Evolutionary conservation across 2,888 invertebrate species (phyloP).

Genomic region (Limnephilus rhombicus): DNA sequence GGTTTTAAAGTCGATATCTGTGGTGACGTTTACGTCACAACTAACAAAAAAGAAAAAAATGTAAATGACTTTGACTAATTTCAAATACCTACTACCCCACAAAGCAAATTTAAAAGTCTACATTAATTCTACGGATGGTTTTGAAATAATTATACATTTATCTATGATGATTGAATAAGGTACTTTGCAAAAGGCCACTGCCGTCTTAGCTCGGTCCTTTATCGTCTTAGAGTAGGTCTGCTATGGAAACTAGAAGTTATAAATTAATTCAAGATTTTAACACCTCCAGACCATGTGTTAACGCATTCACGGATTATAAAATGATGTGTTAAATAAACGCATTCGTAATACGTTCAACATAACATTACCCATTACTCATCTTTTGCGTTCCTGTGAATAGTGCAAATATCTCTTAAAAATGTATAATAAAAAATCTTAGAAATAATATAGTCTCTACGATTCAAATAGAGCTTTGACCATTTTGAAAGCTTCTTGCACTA

Average conservation of each 20-base stretch:
- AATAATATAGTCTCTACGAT: background rate
- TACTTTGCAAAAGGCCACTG: background rate
- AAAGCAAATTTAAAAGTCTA: no score
- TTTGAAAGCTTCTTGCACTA: background rate
- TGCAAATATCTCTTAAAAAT: background rate
- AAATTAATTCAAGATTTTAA: constrained; percentile 52
- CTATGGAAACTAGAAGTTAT: background rate
- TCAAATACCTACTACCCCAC: background rate
- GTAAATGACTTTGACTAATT: background rate
- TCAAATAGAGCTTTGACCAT: background rate
- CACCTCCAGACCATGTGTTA: constrained; percentile 28
- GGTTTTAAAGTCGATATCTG: no score
- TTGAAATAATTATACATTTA: background rate
- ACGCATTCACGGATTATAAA: background rate
- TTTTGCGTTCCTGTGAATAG: background rate
- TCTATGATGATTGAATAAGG: background rate
- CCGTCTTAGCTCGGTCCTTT: background rate
- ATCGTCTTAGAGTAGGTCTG: background rate
- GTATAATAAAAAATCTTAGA: background rate
- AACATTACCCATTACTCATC: background rate
- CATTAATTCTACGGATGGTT: background rate
- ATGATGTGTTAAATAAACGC: background rate
- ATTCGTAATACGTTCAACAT: background rate
- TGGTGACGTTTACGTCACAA: no score
- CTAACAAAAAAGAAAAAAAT: background rate